Conservation (phyloP, 1,140 invertebrate species). For the Calephelis nemesis region DNA sequence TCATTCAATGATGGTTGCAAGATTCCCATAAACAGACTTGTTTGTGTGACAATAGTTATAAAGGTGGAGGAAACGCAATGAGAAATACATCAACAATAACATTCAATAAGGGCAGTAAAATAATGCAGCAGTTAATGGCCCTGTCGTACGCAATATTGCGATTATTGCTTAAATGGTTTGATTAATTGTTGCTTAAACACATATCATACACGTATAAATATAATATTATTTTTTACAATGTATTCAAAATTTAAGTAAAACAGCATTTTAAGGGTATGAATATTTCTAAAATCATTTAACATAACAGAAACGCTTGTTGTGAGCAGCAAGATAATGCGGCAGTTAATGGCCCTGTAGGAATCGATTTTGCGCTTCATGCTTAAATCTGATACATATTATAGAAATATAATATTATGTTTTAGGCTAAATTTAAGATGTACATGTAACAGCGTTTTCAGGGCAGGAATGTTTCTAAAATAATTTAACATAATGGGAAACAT, state of each 20-base stretch:
- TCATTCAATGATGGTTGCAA: too few species aligned
- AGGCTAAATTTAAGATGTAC: not conserved
- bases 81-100: slow-evolving; percentile 31
- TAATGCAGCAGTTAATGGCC: slow-evolving; percentile 59
- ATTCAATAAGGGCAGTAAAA: slow-evolving; percentile 49
- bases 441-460: not conserved
- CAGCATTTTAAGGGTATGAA: not conserved
- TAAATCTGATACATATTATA: too few species aligned
- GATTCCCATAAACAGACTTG: too few species aligned
- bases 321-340: slow-evolving; percentile 54
- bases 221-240: not conserved
- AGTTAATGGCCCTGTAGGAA: slow-evolving; percentile 51
- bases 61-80: not conserved
- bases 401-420: not conserved
- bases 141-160: slow-evolving; percentile 42
- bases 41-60: too few species aligned
- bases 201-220: not conserved
- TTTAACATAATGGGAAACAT: slow-evolving; percentile 18
- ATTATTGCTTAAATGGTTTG: slow-evolving; percentile 24
- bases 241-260: not conserved
- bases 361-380: slow-evolving; percentile 38
- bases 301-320: slow-evolving; percentile 45
- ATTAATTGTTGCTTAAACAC: too few species aligned
- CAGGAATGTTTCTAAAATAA: slow-evolving; percentile 3
- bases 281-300: slow-evolving; percentile 5